Conservation (phyloP, 2,888 invertebrate genomes). For the Tetramorium bicarinatum region DNA sequence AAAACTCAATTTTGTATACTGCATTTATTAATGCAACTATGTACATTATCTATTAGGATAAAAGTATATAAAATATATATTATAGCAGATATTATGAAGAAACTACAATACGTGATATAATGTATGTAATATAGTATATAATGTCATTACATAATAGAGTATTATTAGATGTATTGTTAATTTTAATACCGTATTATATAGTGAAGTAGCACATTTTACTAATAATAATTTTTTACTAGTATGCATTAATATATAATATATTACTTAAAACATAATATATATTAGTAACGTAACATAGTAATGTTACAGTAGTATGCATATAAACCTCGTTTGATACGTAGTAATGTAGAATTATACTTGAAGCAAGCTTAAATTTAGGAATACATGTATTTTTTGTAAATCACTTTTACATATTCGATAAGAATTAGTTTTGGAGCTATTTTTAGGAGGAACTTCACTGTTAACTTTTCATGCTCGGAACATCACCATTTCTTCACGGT, state of each 20-base stretch:
- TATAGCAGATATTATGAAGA: not conserved
- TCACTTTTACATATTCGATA: not conserved
- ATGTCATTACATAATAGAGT: not conserved
- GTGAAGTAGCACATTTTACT: not conserved
- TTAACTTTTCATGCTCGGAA: not conserved
- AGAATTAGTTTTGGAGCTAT: slow-evolving; percentile 8
- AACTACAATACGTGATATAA: not conserved
- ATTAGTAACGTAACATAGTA: not conserved
- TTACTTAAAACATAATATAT: not conserved
- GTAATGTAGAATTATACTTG: not conserved
- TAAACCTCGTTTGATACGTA: not conserved
- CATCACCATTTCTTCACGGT: not conserved
- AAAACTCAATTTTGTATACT: slow-evolving; percentile 26
- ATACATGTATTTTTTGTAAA: not conserved
- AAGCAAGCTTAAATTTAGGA: not conserved
- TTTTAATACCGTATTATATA: not conserved
- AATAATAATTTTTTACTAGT: slow-evolving; percentile 18
- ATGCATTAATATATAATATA: not conserved
- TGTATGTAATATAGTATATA: not conserved
- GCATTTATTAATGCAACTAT: slow-evolving; percentile 25
- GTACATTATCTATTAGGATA: slow-evolving; percentile 11
- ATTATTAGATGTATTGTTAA: not conserved
- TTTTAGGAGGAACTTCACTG: not conserved
- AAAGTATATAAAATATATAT: slow-evolving; percentile 11
- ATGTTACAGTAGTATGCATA: not conserved